Evolutionary conservation across 2,113 vertebrate genomes (phyloP).

Genomic region (pig (Sus scrofa)): DNA sequence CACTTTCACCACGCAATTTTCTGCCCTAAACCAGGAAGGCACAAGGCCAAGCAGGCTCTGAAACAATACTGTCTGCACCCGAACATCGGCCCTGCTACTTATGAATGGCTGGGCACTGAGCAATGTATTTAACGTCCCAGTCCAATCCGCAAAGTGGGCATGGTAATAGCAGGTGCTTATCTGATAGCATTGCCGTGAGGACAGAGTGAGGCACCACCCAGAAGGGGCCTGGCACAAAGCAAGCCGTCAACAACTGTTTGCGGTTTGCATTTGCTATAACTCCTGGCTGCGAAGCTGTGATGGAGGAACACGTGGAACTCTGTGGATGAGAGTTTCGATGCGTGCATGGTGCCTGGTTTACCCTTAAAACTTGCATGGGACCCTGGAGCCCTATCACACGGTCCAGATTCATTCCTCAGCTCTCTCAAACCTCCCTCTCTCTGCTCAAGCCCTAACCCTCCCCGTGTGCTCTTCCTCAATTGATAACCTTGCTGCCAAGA

Average conservation of each 20-base stretch:
- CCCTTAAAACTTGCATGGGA: not conserved
- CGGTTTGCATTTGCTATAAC: not conserved
- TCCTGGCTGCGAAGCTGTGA: not conserved
- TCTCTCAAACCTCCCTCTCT: not conserved
- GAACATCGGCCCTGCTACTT: not conserved
- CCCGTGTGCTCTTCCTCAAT: not conserved
- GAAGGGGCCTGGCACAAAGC: not conserved
- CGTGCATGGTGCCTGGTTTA: not conserved
- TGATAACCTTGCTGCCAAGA: not conserved
- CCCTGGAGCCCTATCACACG: not conserved
- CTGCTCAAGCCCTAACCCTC: not conserved
- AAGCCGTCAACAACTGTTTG: not conserved
- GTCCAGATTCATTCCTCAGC: not conserved
- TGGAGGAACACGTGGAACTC: not conserved
- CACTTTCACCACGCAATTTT: too few relatives aligned
- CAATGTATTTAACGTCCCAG: not conserved
- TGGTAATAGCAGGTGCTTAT: not conserved
- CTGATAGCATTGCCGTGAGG: not conserved
- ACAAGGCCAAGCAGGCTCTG: fast-evolving
- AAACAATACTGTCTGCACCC: not conserved
- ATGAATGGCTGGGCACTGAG: not conserved
- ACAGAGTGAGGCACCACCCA: not conserved
- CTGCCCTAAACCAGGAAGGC: not conserved
- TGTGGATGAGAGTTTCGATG: too few relatives aligned
- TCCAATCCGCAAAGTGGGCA: not conserved